Conservation (phyloP, 1,140 invertebrate genomes). For the Papilio polyxenes region DNA sequence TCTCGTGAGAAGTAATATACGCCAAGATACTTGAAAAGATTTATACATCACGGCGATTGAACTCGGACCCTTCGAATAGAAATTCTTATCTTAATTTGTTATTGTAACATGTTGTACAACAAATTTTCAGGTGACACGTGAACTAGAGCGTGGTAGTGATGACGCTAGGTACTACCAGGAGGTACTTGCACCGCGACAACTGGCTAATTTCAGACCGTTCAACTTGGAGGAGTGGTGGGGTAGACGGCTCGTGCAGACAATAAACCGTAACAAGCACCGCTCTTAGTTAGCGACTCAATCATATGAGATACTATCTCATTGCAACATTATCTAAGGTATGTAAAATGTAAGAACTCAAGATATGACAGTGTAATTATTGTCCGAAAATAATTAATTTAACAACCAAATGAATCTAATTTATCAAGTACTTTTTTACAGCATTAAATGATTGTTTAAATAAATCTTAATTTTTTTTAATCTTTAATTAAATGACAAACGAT, state of each 20-base stretch:
- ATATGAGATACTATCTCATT: conserved; percentile 46
- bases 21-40: neutral
- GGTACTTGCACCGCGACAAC: conserved; percentile 59
- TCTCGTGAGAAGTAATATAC: too few species aligned
- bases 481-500: neutral
- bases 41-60: neutral
- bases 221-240: conserved; percentile 77
- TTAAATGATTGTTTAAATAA: neutral
- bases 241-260: conserved; percentile 66
- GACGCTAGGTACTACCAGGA: conserved; percentile 74
- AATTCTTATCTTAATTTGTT: neutral
- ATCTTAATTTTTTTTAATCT: neutral
- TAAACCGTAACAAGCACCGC: conserved; percentile 74
- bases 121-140: conserved; percentile 69
- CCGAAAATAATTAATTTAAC: neutral
- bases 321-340: conserved; percentile 42
- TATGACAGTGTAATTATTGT: neutral
- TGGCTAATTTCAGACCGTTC: conserved; percentile 76
- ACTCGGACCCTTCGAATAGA: too few species aligned
- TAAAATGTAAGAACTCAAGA: conserved; percentile 34
- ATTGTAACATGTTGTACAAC: neutral
- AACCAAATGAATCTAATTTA: neutral
- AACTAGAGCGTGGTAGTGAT: conserved; percentile 70
- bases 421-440: neutral
- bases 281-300: conserved; percentile 69